phyloP scores from a whole-genome alignment of 2,888 invertebrate species.

The Macrophya alboannulata region DNA sequence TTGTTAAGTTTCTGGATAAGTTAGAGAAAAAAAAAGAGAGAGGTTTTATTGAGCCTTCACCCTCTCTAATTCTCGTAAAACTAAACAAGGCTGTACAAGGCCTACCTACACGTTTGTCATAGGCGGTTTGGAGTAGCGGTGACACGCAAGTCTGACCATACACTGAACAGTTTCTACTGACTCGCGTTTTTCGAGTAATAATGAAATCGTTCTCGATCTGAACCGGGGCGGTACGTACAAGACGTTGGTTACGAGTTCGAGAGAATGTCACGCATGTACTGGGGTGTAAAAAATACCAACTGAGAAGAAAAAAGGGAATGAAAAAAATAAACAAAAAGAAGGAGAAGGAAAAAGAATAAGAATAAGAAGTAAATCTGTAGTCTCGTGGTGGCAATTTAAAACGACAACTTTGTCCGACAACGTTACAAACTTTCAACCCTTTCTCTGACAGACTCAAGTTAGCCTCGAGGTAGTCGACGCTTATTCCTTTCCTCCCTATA shows the following conservation, averaged over 20 bases:
- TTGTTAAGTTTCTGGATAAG: background rate
- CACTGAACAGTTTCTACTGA: background rate
- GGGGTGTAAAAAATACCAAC: background rate
- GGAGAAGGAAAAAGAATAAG: background rate
- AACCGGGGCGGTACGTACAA: background rate
- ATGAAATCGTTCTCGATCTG: background rate
- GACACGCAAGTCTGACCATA: constrained; percentile 41
- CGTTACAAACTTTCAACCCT: constrained; percentile 49
- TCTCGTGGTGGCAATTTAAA: constrained; percentile 54
- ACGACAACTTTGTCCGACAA: constrained; percentile 53
- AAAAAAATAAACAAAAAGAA: background rate
- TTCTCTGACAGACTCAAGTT: constrained; percentile 47
- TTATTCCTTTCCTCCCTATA: constrained; percentile 48
- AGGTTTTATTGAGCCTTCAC: background rate
- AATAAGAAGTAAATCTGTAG: constrained; percentile 30
- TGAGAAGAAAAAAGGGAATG: background rate
- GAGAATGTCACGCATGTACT: constrained; percentile 24
- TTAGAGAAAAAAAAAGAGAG: background rate
- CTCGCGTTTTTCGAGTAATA: constrained; percentile 1
- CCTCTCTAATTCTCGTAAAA: background rate
- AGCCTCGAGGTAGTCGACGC: constrained; percentile 44
- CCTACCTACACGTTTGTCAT: background rate
- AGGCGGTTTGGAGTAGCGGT: background rate
- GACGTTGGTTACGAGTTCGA: background rate
- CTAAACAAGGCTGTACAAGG: background rate